A percentile compares a stretch with the other conserved stretches of the same genome.
These are phyloP conservation scores for Micromussa lordhowensis DNA, from an alignment of 92 coral and sea anemone genomes.

Conservation along the genomic window DNA sequence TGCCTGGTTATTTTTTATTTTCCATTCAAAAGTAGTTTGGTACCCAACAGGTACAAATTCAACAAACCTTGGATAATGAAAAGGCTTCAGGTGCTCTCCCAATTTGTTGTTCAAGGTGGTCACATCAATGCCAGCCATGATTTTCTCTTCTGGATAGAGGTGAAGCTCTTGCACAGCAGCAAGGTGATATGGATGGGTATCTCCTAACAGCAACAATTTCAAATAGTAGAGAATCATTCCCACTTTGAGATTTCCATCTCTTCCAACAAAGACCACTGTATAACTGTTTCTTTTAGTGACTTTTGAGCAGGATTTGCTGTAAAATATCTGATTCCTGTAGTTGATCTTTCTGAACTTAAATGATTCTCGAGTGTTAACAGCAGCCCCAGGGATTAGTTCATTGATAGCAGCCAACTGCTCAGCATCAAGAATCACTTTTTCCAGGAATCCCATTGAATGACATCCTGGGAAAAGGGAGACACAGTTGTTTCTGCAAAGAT, in stretches of 20 bases:
- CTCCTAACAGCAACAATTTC: not conserved
- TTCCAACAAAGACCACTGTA: slow-evolving; percentile 22
- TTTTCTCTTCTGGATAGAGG: not conserved
- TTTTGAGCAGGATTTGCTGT: slow-evolving; percentile 56
- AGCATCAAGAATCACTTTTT: slow-evolving; percentile 13
- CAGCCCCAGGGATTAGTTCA: slow-evolving; percentile 53
- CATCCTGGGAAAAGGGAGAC: slow-evolving; percentile 49
- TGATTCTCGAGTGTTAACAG: slow-evolving; percentile 36
- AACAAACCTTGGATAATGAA: not conserved
- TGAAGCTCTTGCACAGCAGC: not conserved
- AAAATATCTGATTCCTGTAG: slow-evolving; percentile 39
- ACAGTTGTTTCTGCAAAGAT: slow-evolving; percentile 38
- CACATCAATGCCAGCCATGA: not conserved
- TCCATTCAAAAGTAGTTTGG: not conserved
- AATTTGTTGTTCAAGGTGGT: not conserved
- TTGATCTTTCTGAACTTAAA: slow-evolving; percentile 39
- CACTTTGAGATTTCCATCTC: not conserved
- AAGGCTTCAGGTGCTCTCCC: slow-evolving; percentile 2
- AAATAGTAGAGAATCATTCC: slow-evolving; percentile 7
- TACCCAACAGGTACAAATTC: not conserved
- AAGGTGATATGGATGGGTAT: slow-evolving; percentile 1
- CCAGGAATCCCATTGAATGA: slow-evolving; percentile 47
- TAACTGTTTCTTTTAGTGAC: slow-evolving; percentile 54
- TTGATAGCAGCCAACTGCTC: slow-evolving; percentile 43
- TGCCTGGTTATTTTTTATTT: too few relatives aligned